Evolutionary conservation across 2,888 invertebrate species (phyloP).

Genomic region (Falcaria lacertinaria): DNA sequence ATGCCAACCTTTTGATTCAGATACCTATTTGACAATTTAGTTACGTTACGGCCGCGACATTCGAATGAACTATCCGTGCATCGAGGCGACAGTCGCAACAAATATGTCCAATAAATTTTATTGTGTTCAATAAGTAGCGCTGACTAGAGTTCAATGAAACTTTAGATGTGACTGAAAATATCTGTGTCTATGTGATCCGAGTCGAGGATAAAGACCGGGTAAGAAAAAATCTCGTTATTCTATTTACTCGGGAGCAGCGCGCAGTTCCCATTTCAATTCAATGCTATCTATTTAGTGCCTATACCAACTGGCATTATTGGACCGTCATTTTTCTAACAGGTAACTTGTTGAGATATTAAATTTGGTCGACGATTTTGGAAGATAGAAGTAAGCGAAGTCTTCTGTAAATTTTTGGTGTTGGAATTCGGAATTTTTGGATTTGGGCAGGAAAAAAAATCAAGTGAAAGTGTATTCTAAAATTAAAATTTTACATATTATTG

Average conservation of each 20-base stretch:
- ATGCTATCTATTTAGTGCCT: neutral
- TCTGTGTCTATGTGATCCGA: slow-evolving; percentile 18
- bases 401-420: no score
- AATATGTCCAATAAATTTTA: neutral
- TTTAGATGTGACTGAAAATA: slow-evolving; percentile 26
- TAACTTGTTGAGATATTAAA: no score
- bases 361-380: no score
- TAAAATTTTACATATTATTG: no score
- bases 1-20: slow-evolving; percentile 65
- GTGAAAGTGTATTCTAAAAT: no score
- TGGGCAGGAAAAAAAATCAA: no score
- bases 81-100: slow-evolving; percentile 11
- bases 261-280: slow-evolving; percentile 23
- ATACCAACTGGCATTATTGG: no score
- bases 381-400: no score
- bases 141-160: neutral
- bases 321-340: no score
- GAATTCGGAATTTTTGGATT: no score
- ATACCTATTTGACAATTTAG: slow-evolving; percentile 64
- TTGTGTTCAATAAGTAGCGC: neutral
- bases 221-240: slow-evolving; percentile 32
- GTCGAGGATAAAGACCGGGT: slow-evolving; percentile 34
- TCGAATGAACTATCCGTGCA: slow-evolving; percentile 27
- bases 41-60: slow-evolving; percentile 47
- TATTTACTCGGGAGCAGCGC: slow-evolving; percentile 17